Conservation (phyloP, 2,113 vertebrate genomes). For the Tupaia chinensis region DNA sequence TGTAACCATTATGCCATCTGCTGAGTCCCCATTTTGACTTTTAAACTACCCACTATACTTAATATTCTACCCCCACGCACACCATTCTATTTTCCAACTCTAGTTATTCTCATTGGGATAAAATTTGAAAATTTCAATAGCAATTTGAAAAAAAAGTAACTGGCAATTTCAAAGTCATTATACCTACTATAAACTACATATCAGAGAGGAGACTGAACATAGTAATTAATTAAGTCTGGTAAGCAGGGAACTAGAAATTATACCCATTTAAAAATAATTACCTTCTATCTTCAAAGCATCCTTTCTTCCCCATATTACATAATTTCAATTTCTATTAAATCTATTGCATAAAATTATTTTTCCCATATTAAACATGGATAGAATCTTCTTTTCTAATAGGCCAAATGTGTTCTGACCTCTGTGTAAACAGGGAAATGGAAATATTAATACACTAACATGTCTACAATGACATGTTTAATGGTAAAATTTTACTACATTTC, state of each 20-base stretch:
- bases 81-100: neutral
- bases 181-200: neutral
- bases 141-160: neutral
- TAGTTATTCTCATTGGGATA: neutral
- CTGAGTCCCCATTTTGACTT: neutral
- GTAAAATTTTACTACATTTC: neutral
- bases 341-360: conserved; percentile 39
- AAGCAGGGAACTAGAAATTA: conserved; percentile 25
- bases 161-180: neutral
- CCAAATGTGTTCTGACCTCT: neutral
- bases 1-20: too few relatives aligned
- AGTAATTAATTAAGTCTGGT: conserved; percentile 42
- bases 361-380: conserved; percentile 3
- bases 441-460: neutral
- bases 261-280: conserved; percentile 34
- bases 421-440: conserved; percentile 4
- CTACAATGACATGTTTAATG: neutral
- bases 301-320: neutral
- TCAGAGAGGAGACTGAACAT: neutral
- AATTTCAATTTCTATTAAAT: neutral
- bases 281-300: conserved; percentile 24
- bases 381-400: neutral
- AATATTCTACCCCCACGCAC: too few relatives aligned
- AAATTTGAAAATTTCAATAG: conserved; percentile 31
- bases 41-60: neutral